Percentiles rank a stretch among this genome's conserved stretches.
Evolutionary conservation across 2,888 invertebrate species (phyloP).

Genomic region (Eumacrocentrus americanus): DNA sequence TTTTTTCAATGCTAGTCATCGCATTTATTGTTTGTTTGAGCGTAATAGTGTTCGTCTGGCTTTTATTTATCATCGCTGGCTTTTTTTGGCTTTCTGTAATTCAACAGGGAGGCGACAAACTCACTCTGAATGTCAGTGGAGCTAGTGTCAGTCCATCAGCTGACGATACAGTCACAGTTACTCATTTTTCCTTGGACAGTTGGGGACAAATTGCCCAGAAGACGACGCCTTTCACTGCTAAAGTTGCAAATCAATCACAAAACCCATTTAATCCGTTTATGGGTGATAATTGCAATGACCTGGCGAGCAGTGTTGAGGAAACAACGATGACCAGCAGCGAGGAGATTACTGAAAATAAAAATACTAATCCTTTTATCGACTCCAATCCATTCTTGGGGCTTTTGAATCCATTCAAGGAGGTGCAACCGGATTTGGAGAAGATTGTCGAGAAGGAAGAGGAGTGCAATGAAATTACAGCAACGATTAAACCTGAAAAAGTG

Average conservation of each 20-base stretch:
- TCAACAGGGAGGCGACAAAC: constrained; percentile 71
- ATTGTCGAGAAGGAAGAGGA: constrained; percentile 39
- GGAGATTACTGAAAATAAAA: constrained; percentile 43
- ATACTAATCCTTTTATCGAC: constrained; percentile 63
- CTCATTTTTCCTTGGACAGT: constrained; percentile 65
- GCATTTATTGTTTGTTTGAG: no score
- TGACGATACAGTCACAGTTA: constrained; percentile 67
- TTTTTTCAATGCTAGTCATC: constrained; percentile 44
- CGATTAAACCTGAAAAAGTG: constrained; percentile 20
- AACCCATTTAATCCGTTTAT: constrained; percentile 61
- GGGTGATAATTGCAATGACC: constrained; percentile 41
- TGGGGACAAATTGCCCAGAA: constrained; percentile 64
- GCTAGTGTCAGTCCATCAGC: constrained; percentile 44
- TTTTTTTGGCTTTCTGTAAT: constrained; percentile 21
- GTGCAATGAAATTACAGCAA: constrained; percentile 44
- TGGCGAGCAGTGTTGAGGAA: constrained; percentile 23
- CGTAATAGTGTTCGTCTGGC: constrained; percentile 12
- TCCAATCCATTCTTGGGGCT: constrained; percentile 61
- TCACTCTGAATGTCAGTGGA: constrained; percentile 71
- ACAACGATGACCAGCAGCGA: constrained; percentile 45
- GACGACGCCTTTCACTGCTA: constrained; percentile 54
- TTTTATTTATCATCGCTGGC: constrained; percentile 16
- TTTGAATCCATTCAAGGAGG: constrained; percentile 57
- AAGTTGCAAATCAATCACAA: constrained; percentile 54
- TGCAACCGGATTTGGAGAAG: constrained; percentile 40